A percentile compares a stretch with the other conserved stretches of the same genome.
phyloP scores from a whole-genome alignment of 2,113 vertebrate species.

The Tursiops truncatus region DNA sequence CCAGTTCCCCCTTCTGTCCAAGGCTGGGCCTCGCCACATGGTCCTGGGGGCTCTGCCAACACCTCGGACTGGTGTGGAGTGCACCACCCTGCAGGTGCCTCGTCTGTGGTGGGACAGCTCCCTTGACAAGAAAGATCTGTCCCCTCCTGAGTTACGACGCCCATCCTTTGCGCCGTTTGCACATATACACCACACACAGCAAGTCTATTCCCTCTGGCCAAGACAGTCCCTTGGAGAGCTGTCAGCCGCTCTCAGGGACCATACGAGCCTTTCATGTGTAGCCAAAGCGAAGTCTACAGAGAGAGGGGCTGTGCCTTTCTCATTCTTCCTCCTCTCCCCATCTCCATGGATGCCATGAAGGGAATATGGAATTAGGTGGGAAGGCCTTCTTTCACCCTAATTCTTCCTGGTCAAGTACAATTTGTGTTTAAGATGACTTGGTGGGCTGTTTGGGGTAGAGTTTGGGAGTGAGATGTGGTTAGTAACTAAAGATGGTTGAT shows the following conservation, averaged over 20 bases:
- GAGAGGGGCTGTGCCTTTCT: neutral
- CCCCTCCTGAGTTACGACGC: neutral
- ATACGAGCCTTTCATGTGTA: neutral
- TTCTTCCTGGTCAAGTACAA: rapidly evolving
- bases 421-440: neutral
- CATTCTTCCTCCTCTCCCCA: too few species aligned
- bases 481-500: too few species aligned
- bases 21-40: too few species aligned
- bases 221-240: neutral
- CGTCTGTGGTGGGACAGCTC: neutral
- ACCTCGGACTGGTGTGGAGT: neutral
- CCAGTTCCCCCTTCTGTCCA: neutral
- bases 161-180: too few species aligned
- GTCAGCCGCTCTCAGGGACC: neutral
- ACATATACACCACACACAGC: neutral
- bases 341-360: neutral
- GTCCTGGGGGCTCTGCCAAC: rapidly evolving
- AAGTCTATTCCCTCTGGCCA: neutral
- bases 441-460: neutral
- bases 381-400: neutral
- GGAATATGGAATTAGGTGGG: neutral
- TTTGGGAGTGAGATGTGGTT: neutral
- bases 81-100: neutral
- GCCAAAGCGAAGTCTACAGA: neutral
- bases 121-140: neutral